phyloP scores from a whole-genome alignment of 2,888 invertebrate species.

The Scrobipalpa costella region DNA sequence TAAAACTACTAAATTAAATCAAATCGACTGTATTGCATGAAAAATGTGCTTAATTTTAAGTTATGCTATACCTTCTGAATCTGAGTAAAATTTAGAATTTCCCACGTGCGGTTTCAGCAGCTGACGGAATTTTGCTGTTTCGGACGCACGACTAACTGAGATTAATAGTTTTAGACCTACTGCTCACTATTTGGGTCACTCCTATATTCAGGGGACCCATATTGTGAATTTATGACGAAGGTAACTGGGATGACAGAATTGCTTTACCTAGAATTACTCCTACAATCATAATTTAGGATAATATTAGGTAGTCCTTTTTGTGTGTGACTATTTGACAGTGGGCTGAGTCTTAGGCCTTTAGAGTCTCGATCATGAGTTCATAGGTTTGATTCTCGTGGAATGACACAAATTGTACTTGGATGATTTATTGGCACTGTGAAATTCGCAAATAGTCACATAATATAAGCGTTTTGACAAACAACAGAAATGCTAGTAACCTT shows the following conservation, averaged over 20 bases:
- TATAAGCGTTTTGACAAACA: no score
- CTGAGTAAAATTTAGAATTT: conserved; percentile 15
- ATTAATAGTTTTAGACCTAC: conserved; percentile 27
- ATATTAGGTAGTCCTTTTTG: neutral
- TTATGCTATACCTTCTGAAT: neutral
- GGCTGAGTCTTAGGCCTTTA: no score
- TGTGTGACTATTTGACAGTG: no score
- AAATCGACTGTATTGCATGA: no score
- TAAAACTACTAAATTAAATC: no score
- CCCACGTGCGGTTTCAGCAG: conserved; percentile 23
- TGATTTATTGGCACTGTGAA: no score
- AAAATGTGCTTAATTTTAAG: no score
- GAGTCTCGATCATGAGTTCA: no score
- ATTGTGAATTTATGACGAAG: conserved; percentile 7
- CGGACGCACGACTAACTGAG: conserved; percentile 28
- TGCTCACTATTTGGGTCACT: conserved; percentile 20
- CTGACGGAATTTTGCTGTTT: conserved; percentile 27
- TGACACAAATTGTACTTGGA: no score
- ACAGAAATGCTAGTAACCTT: no score
- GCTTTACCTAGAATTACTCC: neutral
- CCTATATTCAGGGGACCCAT: conserved; percentile 9
- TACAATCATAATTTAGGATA: neutral
- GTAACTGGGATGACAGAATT: conserved; percentile 1
- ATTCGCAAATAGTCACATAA: no score
- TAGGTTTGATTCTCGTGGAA: no score